Evolutionary conservation across 2,797 vertebrate species (phyloP).

Genomic region (Sebastes goodei): DNA sequence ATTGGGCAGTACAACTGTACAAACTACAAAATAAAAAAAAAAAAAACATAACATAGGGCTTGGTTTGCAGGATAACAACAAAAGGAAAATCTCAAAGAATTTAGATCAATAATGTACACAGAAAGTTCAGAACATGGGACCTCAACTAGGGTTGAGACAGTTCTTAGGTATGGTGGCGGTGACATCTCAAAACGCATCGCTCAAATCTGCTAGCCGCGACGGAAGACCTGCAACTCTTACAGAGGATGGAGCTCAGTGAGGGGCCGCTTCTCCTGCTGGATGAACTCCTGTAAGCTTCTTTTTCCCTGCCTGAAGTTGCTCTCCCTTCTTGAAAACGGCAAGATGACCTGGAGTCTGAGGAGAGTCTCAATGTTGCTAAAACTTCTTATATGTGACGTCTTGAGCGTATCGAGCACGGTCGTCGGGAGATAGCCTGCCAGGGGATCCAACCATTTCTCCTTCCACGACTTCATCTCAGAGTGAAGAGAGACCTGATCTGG

Average conservation of each 20-base stretch:
- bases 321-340: slow-evolving; percentile 83
- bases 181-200: slow-evolving; percentile 62
- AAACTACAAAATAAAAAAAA: slow-evolving; percentile 75
- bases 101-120: slow-evolving; percentile 82
- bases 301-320: slow-evolving; percentile 83
- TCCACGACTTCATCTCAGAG: slow-evolving; percentile 82
- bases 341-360: slow-evolving; percentile 82
- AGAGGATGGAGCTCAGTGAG: slow-evolving; percentile 80
- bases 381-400: slow-evolving; percentile 79
- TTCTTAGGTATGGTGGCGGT: slow-evolving; percentile 62
- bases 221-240: slow-evolving; percentile 70
- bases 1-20: slow-evolving; percentile 81
- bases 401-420: slow-evolving; percentile 82
- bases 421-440: slow-evolving; percentile 78
- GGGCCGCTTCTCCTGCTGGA: slow-evolving; percentile 70
- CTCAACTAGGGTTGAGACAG: slow-evolving; percentile 58
- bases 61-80: slow-evolving; percentile 68
- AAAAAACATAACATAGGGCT: slow-evolving; percentile 47
- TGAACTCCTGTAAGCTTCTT: slow-evolving; percentile 78
- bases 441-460: slow-evolving; percentile 82
- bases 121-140: slow-evolving; percentile 57
- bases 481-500: slow-evolving; percentile 80
- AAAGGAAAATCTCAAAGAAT: slow-evolving; percentile 73
- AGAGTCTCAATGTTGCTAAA: slow-evolving; percentile 85
- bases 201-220: slow-evolving; percentile 30